A percentile compares a stretch with the other conserved stretches of the same genome.
phyloP scores from a whole-genome alignment of 2,797 vertebrate species.

The Acrossocheilus fasciatus region DNA sequence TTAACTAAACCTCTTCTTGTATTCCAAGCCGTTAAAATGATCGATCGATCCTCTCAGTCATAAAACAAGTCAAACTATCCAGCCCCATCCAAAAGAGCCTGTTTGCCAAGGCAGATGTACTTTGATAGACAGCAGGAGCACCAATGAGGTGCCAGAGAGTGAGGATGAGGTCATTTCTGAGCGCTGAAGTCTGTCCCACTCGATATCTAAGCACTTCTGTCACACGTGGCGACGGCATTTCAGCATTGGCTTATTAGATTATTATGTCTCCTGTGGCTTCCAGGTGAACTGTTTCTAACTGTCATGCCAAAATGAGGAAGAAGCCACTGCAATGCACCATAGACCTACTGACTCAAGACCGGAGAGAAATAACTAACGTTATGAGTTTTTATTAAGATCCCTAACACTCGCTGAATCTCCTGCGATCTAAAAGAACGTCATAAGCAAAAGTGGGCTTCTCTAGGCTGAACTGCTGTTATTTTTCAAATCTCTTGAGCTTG shows the following conservation, averaged over 20 bases:
- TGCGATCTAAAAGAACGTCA: neutral
- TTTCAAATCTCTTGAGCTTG: constrained; percentile 5
- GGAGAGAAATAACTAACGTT: neutral
- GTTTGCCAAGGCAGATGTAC: neutral
- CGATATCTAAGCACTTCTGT: neutral
- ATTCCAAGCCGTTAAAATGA: constrained; percentile 46
- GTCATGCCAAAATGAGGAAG: neutral
- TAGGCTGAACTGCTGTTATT: neutral
- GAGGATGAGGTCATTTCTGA: neutral
- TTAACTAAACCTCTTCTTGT: constrained; percentile 32
- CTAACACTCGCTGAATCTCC: neutral
- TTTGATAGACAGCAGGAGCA: constrained; percentile 11
- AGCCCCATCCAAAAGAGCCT: neutral
- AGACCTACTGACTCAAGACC: neutral
- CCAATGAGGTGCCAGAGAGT: constrained; percentile 8
- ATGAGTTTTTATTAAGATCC: neutral
- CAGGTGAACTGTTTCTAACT: neutral
- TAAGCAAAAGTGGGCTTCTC: neutral
- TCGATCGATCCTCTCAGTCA: constrained; percentile 28
- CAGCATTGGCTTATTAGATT: neutral
- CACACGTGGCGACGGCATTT: neutral
- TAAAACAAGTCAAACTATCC: constrained; percentile 28
- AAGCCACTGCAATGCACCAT: constrained; percentile 20
- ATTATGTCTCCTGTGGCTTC: neutral
- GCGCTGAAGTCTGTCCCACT: neutral